phyloP scores from a whole-genome alignment of 2,888 invertebrate species.

The Aphelenchoides bicaudatus region DNA sequence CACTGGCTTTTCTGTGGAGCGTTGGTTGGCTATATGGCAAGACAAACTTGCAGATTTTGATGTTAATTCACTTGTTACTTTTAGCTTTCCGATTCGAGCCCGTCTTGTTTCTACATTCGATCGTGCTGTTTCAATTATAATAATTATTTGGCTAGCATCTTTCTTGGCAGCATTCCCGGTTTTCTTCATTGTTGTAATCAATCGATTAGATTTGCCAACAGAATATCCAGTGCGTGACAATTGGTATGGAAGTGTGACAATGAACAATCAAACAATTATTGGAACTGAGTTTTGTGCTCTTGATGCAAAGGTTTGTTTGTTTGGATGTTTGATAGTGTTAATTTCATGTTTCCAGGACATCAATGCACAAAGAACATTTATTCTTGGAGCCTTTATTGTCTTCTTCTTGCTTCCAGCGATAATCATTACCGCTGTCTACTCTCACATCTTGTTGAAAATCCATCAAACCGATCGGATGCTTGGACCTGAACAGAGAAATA shows the following conservation, averaged over 20 bases:
- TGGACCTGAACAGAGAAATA: constrained; percentile 7
- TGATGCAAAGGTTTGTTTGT: too few species aligned
- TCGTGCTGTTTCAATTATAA: constrained; percentile 50
- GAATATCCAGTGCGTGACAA: constrained; percentile 8
- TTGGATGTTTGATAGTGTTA: too few species aligned
- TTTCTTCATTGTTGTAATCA: constrained; percentile 40
- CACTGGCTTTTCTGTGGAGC: constrained; percentile 57
- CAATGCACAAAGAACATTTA: constrained; percentile 39
- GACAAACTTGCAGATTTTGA: constrained; percentile 10
- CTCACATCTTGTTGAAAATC: constrained; percentile 50
- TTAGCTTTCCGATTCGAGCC: constrained; percentile 51
- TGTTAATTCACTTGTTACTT: constrained; percentile 22
- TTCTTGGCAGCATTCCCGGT: constrained; percentile 55
- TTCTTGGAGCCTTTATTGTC: constrained; percentile 49
- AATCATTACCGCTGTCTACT: constrained; percentile 54
- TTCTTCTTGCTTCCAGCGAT: constrained; percentile 51
- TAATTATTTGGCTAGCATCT: constrained; percentile 51
- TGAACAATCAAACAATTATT: constrained; percentile 38
- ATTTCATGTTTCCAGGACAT: too few species aligned
- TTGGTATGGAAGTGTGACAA: constrained; percentile 27
- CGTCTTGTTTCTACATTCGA: constrained; percentile 53
- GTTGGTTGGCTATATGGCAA: constrained; percentile 58
- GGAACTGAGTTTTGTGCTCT: constrained; percentile 54
- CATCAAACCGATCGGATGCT: constrained; percentile 32
- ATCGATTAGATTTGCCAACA: constrained; percentile 42